phyloP scores from a whole-genome alignment of 2,797 vertebrate species.

The Chanos chanos region DNA sequence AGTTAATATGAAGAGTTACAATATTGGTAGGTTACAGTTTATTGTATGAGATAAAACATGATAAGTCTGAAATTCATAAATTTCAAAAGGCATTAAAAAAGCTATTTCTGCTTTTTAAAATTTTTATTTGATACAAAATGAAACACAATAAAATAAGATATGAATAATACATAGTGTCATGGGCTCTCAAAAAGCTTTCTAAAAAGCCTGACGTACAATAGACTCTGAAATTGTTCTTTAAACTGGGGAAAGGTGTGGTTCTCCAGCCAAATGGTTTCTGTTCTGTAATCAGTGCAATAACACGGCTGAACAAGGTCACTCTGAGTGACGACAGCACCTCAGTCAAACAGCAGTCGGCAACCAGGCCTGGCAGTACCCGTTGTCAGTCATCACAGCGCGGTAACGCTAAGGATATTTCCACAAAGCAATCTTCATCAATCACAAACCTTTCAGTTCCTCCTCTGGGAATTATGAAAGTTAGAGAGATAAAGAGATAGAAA shows the following conservation, averaged over 20 bases:
- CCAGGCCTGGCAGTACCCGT: slow-evolving; percentile 14
- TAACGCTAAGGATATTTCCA: slow-evolving; percentile 29
- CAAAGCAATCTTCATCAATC: slow-evolving; percentile 40
- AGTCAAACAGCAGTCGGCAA: slow-evolving; percentile 3
- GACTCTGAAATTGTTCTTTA: no score
- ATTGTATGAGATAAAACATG: no score
- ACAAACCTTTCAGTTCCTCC: slow-evolving; percentile 27
- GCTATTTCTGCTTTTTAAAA: no score
- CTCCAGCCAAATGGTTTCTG: slow-evolving; percentile 1
- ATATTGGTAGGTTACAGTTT: no score
- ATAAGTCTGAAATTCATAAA: no score
- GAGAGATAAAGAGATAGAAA: not conserved
- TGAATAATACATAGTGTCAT: no score
- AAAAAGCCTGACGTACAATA: no score
- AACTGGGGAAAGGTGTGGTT: slow-evolving; percentile 8
- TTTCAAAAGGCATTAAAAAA: no score
- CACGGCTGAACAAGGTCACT: slow-evolving; percentile 29
- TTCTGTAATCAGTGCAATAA: slow-evolving; percentile 36
- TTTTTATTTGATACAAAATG: no score
- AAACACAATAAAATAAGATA: no score
- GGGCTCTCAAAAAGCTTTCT: no score
- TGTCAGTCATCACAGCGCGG: slow-evolving; percentile 21
- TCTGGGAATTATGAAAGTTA: slow-evolving; percentile 1
- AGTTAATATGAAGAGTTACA: no score
- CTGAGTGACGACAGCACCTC: slow-evolving; percentile 22